These are phyloP conservation scores for Zoroaster sp. DNA, from an alignment of 53 echinoderm and acorn worm genomes.

Conservation along the genomic window DNA sequence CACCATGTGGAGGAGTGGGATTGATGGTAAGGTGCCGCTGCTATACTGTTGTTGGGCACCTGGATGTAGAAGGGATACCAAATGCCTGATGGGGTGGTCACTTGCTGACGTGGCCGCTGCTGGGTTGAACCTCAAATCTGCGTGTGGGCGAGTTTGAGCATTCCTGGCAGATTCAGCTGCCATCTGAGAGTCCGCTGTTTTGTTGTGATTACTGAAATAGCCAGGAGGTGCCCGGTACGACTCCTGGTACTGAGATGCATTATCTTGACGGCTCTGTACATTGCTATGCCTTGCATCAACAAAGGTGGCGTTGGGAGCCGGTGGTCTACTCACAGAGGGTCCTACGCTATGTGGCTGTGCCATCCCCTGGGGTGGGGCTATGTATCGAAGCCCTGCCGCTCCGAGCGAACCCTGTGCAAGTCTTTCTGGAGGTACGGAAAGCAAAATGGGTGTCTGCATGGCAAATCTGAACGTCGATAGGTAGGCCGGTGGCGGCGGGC, in stretches of 20 bases:
- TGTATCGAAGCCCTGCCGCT: neutral
- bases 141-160: neutral
- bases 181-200: neutral
- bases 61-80: conserved; percentile 23
- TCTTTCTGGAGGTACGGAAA: conserved; percentile 24
- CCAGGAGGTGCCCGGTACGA: neutral
- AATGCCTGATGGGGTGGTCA: conserved; percentile 4
- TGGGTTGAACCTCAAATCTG: neutral
- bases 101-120: neutral
- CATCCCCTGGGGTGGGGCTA: conserved; percentile 8
- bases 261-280: neutral
- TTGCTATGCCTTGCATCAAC: neutral
- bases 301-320: neutral
- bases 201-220: neutral
- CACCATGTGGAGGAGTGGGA: conserved; percentile 36
- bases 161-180: neutral
- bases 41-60: neutral
- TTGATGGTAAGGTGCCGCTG: neutral
- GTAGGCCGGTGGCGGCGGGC: neutral
- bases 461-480: conserved; percentile 11
- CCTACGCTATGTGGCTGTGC: neutral
- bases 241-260: neutral
- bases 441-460: conserved; percentile 40
- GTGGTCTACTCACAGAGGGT: neutral
- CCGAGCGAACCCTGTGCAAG: conserved; percentile 23